Evolutionary conservation across 2,888 invertebrate genomes (phyloP), one percentile per base, ranked within the genome.

Genomic region (Eugnorisma glareosa): DNA sequence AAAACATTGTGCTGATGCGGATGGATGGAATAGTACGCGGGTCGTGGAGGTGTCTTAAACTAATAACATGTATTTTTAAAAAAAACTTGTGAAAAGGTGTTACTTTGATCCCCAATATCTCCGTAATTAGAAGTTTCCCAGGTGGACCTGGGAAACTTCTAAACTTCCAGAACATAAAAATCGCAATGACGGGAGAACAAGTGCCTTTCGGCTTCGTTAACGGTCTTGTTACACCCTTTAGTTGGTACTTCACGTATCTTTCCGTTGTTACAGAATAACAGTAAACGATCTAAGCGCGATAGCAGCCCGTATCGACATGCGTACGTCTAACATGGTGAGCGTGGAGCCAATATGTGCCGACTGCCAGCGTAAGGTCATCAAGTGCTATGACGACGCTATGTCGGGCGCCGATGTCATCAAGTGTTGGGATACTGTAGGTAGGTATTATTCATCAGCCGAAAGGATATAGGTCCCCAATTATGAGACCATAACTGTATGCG

Each of bases 381-480:
- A 94, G 13, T 96, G 96, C 89, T 96, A 95, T 90, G 87, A 90
- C 72, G 83, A 70, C 31, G 79, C 87, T 8, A 86, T 79, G 6
- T 45, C 73, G n/a, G 83, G 89, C 0, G 82, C 86, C 2, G 94
- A 93, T 18, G 84, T 90, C 28, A 83, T 93, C 71, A 90, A 90
- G 51, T 95, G 96, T 85, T 94, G 94, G 93, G 93, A 94, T 21
- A 89, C 93, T 70, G 92, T 95, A 40, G 94, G 96, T 95, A 35
- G 85, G 92, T 84, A 24, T 54, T 2, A 24, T 73, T 24, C 21
- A 11, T 10, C 24, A 11, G 21, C 21, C 13, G 21, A 18, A 10
- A 15, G 43, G 8, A 28, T 57, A 7, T 8, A 59, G 59, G 15
- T 59, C 4, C 31, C 59, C 10, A 59, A 59, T 59, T 59, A 31